Base-by-base conservation (phyloP, 2,113 vertebrate species). In the Percopsis transmontana region DNA sequence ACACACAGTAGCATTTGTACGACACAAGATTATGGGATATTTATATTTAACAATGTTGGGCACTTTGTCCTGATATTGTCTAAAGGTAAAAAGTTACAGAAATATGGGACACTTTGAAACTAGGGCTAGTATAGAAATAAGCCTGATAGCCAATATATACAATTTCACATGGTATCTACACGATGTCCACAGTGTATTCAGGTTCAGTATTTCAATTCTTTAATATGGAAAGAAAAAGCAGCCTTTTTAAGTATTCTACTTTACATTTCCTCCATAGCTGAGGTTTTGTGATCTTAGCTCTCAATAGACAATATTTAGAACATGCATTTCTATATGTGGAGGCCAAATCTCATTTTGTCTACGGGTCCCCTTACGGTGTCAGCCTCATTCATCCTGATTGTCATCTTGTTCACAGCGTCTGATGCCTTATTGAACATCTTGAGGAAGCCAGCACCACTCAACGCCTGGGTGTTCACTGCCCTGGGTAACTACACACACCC, bases 351-450 rank as follows among this genome's bases (percentile, higher is more conserved):
- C n/a, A n/a, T n/a, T n/a, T n/a, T n/a, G n/a, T n/a, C n/a, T n/a
- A n/a, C n/a, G n/a, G n/a, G n/a, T n/a, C n/a, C 2, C 82, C 96
- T 96, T 85, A 98, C 97, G 4, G 95, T 92, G 85, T 99, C 97
- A 0, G 95, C 96, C 63, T 99, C 96, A 0, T 98, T 98, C 92
- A 99, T 99, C 92, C 97, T 99, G 84, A 98, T 96, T 77, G 97
- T 98, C 95, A 98, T 98, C 91, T 98, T 98, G 89, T 94, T 99
- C 81, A 99, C 95, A 0, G 97, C 96, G 2, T 98, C 96, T 0
- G 97, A 97, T 1, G 96, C 97, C 84, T 92, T 95, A 90, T 92
- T 97, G 85, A 99, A 96, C 96, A 99, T 99, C 89, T 98, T 98
- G 72, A 98, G 92, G 76, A 99, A 94, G 50, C 96, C 95, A 19